Evolutionary conservation across 2,888 invertebrate species (phyloP).

Genomic region (Rhingia campestris): DNA sequence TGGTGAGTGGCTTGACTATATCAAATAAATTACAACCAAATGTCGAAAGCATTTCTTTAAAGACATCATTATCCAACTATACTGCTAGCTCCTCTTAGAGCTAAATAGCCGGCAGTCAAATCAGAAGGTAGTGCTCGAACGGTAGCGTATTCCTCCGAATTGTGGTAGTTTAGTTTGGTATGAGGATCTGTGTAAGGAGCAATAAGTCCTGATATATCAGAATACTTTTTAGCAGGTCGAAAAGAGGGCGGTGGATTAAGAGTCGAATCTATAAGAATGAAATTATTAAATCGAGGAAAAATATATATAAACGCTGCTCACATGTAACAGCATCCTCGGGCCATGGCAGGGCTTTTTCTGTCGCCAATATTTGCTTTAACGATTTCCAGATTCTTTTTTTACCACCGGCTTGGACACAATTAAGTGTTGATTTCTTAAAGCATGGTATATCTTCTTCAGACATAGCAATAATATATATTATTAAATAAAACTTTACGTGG

Average conservation of each 20-base stretch:
- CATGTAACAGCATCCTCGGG: slow-evolving; percentile 89
- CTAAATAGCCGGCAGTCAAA: slow-evolving; percentile 94
- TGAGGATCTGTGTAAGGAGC: slow-evolving; percentile 96
- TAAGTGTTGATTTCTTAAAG: slow-evolving; percentile 78
- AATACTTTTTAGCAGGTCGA: slow-evolving; percentile 95
- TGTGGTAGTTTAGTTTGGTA: slow-evolving; percentile 92
- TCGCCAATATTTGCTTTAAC: slow-evolving; percentile 92
- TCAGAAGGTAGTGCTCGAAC: slow-evolving; percentile 94
- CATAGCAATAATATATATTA: slow-evolving; percentile 11
- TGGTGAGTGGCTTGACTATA: too few species aligned
- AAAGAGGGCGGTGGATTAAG: slow-evolving; percentile 96
- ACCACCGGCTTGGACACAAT: slow-evolving; percentile 76
- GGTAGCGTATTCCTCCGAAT: slow-evolving; percentile 93
- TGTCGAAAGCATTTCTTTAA: not conserved
- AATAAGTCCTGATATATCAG: slow-evolving; percentile 94
- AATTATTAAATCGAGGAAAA: not conserved
- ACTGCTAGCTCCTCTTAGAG: slow-evolving; percentile 91
- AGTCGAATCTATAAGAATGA: slow-evolving; percentile 87
- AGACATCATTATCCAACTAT: slow-evolving; percentile 76
- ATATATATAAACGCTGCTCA: slow-evolving; percentile 39
- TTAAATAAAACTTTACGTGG: too few species aligned
- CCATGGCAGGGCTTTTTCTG: slow-evolving; percentile 91
- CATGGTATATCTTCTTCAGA: slow-evolving; percentile 37
- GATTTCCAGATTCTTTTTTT: slow-evolving; percentile 95
- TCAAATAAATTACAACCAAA: too few species aligned